Conservation (phyloP, 92 coral and sea anemone genomes). For the Phenganax subtilis region DNA sequence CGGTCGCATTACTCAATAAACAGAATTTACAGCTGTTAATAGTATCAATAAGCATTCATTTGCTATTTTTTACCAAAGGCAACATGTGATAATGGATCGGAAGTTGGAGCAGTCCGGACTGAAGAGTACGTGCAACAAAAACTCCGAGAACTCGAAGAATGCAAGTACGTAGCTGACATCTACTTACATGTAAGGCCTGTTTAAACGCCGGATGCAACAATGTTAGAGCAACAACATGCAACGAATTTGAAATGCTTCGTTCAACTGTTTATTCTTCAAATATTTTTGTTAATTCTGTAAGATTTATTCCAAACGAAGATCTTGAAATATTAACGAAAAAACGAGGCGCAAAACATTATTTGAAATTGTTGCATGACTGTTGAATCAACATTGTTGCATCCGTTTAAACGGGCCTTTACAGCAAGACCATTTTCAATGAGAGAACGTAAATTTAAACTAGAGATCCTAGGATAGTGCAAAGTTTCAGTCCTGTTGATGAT, state of each 20-base stretch:
- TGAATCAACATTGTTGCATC: neutral
- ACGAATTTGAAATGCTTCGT: neutral
- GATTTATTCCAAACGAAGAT: neutral
- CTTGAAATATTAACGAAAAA: neutral
- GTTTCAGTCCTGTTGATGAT: too few species aligned
- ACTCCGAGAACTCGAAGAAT: neutral
- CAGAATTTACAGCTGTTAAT: neutral
- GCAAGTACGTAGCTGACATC: constrained; percentile 12
- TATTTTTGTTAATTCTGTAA: too few species aligned
- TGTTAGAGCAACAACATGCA: neutral
- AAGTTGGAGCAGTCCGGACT: neutral
- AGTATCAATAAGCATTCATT: neutral
- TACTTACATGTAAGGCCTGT: too few species aligned
- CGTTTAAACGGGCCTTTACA: neutral
- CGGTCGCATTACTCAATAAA: neutral
- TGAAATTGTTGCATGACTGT: neutral
- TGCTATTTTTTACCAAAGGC: constrained; percentile 7
- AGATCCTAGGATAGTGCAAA: too few species aligned
- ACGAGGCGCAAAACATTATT: too few species aligned
- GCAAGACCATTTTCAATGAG: too few species aligned
- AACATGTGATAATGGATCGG: neutral
- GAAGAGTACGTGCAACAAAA: neutral
- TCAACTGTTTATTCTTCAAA: too few species aligned
- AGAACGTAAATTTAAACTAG: too few species aligned
- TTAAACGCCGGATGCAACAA: neutral